These are phyloP conservation scores for Ichneumoninae sp. DNA, from an alignment of 2,888 invertebrate species.

Conservation along the genomic window DNA sequence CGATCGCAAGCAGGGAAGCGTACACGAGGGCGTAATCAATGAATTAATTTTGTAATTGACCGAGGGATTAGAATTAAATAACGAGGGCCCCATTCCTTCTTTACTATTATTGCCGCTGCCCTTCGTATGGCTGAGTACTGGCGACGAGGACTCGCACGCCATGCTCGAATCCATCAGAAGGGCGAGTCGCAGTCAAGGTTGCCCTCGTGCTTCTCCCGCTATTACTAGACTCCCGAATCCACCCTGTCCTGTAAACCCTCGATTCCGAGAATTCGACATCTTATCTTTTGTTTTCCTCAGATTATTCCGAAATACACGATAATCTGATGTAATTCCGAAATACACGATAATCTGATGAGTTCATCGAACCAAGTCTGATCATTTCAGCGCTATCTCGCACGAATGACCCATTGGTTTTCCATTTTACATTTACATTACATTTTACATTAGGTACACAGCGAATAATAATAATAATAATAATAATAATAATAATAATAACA, in stretches of 20 bases:
- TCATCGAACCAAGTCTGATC: too few relatives aligned
- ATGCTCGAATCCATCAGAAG: slow-evolving; percentile 78
- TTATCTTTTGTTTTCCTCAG: slow-evolving; percentile 6
- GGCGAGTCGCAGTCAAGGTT: slow-evolving; percentile 76
- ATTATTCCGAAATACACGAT: not conserved
- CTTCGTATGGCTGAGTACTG: slow-evolving; percentile 13
- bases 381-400: too few relatives aligned
- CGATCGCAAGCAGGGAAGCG: not conserved
- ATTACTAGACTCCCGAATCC: slow-evolving; percentile 19
- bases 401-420: too few relatives aligned
- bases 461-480: too few relatives aligned
- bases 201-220: slow-evolving; percentile 53
- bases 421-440: too few relatives aligned
- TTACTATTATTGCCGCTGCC: slow-evolving; percentile 34
- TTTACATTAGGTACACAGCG: too few relatives aligned
- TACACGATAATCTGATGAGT: too few relatives aligned
- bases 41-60: slow-evolving; percentile 65
- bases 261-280: slow-evolving; percentile 16
- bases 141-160: slow-evolving; percentile 71
- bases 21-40: slow-evolving; percentile 26
- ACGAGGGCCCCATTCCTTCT: slow-evolving; percentile 61
- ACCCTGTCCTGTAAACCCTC: slow-evolving; percentile 25
- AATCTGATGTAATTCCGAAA: too few relatives aligned
- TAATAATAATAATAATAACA: too few relatives aligned
- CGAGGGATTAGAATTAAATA: slow-evolving; percentile 68